phyloP scores from a whole-genome alignment of 2,797 vertebrate genomes.

The Rousettus madagascariensis region DNA sequence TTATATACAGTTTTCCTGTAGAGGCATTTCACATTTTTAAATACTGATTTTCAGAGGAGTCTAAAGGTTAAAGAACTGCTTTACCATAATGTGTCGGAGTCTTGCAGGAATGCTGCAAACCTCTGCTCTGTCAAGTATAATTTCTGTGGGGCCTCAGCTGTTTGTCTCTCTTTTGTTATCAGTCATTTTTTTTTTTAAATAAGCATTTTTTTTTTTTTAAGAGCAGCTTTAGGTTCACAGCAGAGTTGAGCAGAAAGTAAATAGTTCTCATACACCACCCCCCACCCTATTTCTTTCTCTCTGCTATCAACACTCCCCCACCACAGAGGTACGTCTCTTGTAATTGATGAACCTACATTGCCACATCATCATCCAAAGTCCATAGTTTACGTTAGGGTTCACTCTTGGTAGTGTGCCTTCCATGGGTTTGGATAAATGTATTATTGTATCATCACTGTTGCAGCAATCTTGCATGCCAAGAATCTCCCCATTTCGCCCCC shows the following conservation, averaged over 20 bases:
- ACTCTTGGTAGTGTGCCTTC: not conserved
- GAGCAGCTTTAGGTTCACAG: not conserved
- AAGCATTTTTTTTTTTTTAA: not conserved
- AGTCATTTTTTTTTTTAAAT: not conserved
- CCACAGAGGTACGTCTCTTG: not conserved
- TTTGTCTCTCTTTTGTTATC: not conserved
- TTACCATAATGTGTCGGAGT: not conserved
- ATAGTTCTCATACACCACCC: not conserved
- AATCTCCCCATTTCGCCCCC: not conserved
- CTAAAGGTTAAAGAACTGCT: slow-evolving; percentile 12
- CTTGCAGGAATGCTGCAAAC: not conserved
- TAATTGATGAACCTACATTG: not conserved
- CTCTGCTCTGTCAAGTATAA: not conserved
- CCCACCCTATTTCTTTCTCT: rapidly evolving
- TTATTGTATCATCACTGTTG: not conserved
- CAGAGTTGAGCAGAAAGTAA: not conserved
- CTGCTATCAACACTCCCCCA: too few relatives aligned
- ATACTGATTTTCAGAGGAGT: not conserved
- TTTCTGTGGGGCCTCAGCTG: not conserved
- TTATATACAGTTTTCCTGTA: not conserved
- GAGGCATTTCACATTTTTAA: not conserved
- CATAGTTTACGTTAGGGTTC: not conserved
- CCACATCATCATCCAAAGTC: not conserved
- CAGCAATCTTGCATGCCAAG: not conserved
- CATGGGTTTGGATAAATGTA: not conserved